phyloP scores from a whole-genome alignment of 2,888 invertebrate genomes.

The Xestobium rufovillosum region DNA sequence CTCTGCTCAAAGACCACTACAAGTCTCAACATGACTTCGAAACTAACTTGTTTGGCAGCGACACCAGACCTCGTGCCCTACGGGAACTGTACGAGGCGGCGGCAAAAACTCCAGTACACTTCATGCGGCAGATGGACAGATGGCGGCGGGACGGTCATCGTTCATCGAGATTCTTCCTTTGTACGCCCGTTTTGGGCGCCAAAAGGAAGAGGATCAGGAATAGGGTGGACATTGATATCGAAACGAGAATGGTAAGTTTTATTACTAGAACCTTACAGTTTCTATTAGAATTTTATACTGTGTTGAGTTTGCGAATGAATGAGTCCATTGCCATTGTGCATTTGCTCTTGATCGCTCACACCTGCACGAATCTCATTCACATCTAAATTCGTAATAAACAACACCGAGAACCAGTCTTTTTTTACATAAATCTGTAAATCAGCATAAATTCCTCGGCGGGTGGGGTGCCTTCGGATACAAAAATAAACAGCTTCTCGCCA shows the following conservation, averaged over 20 bases:
- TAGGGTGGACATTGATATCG: slow-evolving; percentile 74
- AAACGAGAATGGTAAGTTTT: slow-evolving; percentile 75
- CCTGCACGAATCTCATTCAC: too few species aligned
- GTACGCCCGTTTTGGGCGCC: slow-evolving; percentile 73
- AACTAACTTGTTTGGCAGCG: slow-evolving; percentile 66
- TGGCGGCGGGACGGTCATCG: slow-evolving; percentile 56
- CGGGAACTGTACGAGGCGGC: slow-evolving; percentile 73
- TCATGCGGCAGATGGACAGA: slow-evolving; percentile 60
- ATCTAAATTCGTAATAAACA: too few species aligned
- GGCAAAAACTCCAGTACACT: slow-evolving; percentile 55
- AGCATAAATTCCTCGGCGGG: too few species aligned
- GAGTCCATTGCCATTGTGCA: too few species aligned
- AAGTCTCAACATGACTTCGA: slow-evolving; percentile 60
- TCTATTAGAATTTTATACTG: too few species aligned
- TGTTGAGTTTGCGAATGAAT: too few species aligned
- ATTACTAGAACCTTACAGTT: too few species aligned
- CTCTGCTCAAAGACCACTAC: slow-evolving; percentile 70
- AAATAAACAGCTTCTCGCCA: too few species aligned
- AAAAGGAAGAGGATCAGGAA: slow-evolving; percentile 60
- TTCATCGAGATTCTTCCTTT: slow-evolving; percentile 66
- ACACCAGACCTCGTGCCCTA: slow-evolving; percentile 67
- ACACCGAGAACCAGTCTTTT: too few species aligned
- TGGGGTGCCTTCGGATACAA: too few species aligned
- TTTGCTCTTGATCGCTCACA: too few species aligned
- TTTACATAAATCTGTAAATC: too few species aligned